A percentile compares a stretch with the other conserved stretches of the same genome.
Conservation (phyloP, 2,113 vertebrate species). For the Gasterosteus aculeatus region DNA sequence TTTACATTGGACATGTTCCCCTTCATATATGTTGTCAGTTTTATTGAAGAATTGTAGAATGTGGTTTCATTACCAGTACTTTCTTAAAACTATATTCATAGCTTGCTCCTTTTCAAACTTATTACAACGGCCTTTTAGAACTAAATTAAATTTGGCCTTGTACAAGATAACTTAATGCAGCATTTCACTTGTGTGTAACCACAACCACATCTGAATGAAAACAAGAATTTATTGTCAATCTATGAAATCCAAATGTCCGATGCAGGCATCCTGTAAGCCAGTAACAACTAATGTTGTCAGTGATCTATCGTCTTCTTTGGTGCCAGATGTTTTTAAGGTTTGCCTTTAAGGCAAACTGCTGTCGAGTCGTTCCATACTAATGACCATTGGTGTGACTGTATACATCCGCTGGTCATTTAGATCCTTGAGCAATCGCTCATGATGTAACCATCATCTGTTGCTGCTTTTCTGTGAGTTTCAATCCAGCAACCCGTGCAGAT, state of each 20-base stretch:
- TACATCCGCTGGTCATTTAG: background rate
- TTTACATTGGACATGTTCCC: slow-evolving; percentile 15
- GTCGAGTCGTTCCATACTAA: background rate
- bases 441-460: background rate
- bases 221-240: too few relatives aligned
- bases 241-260: too few relatives aligned
- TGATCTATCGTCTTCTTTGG: too few relatives aligned
- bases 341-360: background rate
- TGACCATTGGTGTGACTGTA: background rate
- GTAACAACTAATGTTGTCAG: too few relatives aligned
- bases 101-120: background rate
- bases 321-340: background rate
- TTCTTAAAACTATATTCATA: background rate
- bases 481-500: background rate
- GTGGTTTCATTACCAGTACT: background rate
- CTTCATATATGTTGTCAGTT: slow-evolving; percentile 3
- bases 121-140: background rate
- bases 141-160: background rate
- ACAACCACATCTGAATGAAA: background rate
- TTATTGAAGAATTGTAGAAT: background rate
- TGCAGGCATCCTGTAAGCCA: too few relatives aligned
- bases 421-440: background rate
- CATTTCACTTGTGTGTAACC: too few relatives aligned
- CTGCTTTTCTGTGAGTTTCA: background rate
- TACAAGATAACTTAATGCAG: background rate